Percentiles rank a stretch among this genome's conserved stretches.
Conservation (phyloP, 1,140 invertebrate species). For the Notospermus geniculatus region DNA sequence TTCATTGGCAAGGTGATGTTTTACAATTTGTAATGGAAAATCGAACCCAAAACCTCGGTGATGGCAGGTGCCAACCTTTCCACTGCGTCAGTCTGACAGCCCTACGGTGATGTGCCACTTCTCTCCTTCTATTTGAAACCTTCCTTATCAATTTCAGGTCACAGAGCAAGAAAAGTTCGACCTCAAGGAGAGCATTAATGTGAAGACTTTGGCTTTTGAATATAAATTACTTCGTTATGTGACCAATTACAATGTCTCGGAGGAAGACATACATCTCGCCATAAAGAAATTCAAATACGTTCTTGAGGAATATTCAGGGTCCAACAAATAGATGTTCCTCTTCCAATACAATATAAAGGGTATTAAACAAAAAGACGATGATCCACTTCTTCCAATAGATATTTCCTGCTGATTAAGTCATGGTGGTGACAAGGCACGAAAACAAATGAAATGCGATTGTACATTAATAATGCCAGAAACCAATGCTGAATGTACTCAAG, state of each 20-base stretch:
- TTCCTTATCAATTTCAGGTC: slow-evolving; percentile 44
- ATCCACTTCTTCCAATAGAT: too few relatives aligned
- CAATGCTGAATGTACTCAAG: too few relatives aligned
- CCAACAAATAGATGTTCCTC: not conserved
- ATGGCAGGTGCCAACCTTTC: too few relatives aligned
- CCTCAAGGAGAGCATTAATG: slow-evolving; percentile 57
- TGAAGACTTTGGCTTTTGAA: slow-evolving; percentile 62
- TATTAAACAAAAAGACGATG: too few relatives aligned
- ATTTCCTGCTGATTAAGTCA: too few relatives aligned
- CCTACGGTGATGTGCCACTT: not conserved
- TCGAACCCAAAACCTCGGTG: not conserved
- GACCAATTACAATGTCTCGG: slow-evolving; percentile 66
- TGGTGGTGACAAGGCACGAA: too few relatives aligned
- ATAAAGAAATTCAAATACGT: slow-evolving; percentile 54
- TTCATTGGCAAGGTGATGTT: not conserved
- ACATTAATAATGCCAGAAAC: too few relatives aligned
- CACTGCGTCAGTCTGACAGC: not conserved
- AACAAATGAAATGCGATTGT: too few relatives aligned
- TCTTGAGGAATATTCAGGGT: slow-evolving; percentile 28
- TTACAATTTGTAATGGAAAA: not conserved
- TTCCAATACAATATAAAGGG: too few relatives aligned
- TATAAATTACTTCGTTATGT: slow-evolving; percentile 64
- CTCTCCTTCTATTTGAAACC: slow-evolving; percentile 9
- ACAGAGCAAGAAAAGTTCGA: slow-evolving; percentile 60
- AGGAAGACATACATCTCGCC: slow-evolving; percentile 60